These are phyloP conservation scores for Anaspis maculata DNA, from an alignment of 2,888 invertebrate species.

Conservation along the genomic window DNA sequence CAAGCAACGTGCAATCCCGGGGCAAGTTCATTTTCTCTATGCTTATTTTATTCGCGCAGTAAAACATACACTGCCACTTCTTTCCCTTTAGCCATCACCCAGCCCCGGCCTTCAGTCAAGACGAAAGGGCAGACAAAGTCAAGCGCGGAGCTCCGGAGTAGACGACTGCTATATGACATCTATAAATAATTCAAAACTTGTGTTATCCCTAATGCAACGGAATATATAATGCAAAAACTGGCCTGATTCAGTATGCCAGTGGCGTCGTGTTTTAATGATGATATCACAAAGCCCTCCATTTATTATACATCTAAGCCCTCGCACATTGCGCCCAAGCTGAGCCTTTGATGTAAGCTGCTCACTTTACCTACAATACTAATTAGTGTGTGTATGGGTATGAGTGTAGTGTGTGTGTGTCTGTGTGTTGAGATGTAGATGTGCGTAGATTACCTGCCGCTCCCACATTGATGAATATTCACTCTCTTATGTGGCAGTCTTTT, in stretches of 20 bases:
- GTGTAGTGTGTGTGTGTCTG: too few species aligned
- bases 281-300: slow-evolving; percentile 33
- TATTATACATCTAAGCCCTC: slow-evolving; percentile 31
- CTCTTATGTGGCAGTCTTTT: slow-evolving; percentile 10
- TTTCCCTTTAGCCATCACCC: too few species aligned
- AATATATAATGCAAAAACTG: slow-evolving; percentile 27
- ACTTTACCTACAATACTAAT: slow-evolving; percentile 29
- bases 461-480: slow-evolving; percentile 28
- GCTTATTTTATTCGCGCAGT: too few species aligned
- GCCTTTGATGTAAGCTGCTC: slow-evolving; percentile 28
- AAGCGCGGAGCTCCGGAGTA: too few species aligned
- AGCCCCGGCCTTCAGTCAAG: too few species aligned
- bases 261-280: slow-evolving; percentile 30
- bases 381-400: slow-evolving; percentile 20
- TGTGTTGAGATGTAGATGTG: slow-evolving; percentile 23
- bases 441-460: slow-evolving; percentile 24
- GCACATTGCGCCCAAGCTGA: slow-evolving; percentile 20
- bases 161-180: slow-evolving; percentile 14
- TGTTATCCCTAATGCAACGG: slow-evolving; percentile 21
- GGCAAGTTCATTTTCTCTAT: too few species aligned
- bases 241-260: slow-evolving; percentile 27
- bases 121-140: too few species aligned
- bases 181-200: slow-evolving; percentile 25
- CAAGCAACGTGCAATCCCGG: too few species aligned
- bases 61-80: too few species aligned